These are phyloP conservation scores for Drosophila siamana DNA, from an alignment of 2,888 invertebrate species.

Conservation along the genomic window DNA sequence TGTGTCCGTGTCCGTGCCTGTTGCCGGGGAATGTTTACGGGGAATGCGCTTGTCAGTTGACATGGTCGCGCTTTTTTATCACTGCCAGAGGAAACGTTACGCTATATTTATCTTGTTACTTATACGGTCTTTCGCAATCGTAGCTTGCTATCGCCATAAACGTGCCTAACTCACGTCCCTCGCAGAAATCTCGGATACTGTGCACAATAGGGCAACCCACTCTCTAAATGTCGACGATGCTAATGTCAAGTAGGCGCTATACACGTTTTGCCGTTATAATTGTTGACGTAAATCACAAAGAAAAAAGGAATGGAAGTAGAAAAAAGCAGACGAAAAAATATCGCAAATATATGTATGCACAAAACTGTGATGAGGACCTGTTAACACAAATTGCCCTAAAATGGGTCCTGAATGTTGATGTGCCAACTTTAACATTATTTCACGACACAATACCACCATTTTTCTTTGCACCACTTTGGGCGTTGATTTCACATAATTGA, in stretches of 20 bases:
- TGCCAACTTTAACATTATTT: constrained; percentile 31
- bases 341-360: constrained; percentile 24
- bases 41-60: constrained; percentile 64
- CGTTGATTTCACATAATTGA: constrained; percentile 60
- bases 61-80: constrained; percentile 72
- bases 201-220: not conserved
- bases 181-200: constrained; percentile 32
- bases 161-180: constrained; percentile 6
- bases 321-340: constrained; percentile 12
- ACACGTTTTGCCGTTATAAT: constrained; percentile 67
- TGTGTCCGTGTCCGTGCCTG: not conserved
- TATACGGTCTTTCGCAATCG: constrained; percentile 30
- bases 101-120: constrained; percentile 72
- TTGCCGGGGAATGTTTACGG: constrained; percentile 7
- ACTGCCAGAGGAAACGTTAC: constrained; percentile 49
- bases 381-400: constrained; percentile 49
- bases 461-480: constrained; percentile 31
- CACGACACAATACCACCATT: constrained; percentile 29
- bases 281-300: constrained; percentile 75
- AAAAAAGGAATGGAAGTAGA: not conserved
- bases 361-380: constrained; percentile 23
- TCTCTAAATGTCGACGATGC: constrained; percentile 16
- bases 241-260: constrained; percentile 44
- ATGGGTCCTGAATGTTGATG: constrained; percentile 46
- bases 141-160: constrained; percentile 44